Base-by-base conservation (phyloP, 2,113 vertebrate genomes). In the Thalassoma bifasciatum region DNA sequence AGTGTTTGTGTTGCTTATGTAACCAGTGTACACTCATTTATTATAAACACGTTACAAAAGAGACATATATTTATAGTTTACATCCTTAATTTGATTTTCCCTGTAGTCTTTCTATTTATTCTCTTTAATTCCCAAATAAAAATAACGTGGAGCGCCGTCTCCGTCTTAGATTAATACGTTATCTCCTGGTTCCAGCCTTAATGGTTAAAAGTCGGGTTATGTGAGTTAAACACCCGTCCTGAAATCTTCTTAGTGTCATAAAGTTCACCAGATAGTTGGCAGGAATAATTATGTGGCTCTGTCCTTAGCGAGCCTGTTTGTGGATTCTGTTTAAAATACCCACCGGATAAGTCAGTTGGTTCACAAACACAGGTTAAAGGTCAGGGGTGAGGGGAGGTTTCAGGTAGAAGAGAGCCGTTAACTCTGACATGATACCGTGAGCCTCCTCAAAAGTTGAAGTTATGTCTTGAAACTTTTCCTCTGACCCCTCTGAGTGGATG, bases 161-260 rank as follows among this genome's bases (percentile, higher is more conserved):
- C 21, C 0, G 16, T 22, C 6, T 0, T 3, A 1, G 26, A 24
- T 60, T 16, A 47, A 21, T 13, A 47, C 24, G 8, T 21, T 53
- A 64, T 72, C 44, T 34, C 38, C 30, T 44, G 1, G 19, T 34
- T 0, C 11, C 11, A 10, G 38, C 37, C 26, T 36, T 21, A 61
- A 17, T 30, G 8, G 47, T 38, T 26, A 58, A 49, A 67, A 12
- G 37, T 70, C 23, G 37, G 17, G 38, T 12, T 13, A 34, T n/a
- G n/a, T 24, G 42, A 44, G 13, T 24, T 6, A 23, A 62, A n/a
- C 17, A 37, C n/a, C 26, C 22, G 2, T 21, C n/a, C 19, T 59
- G 6, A 64, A 58, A 34, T 66, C 69, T 44, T 44, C 57, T 65
- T 67, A 59, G 69, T 51, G 36, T 38, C 24, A 44, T 21, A 73